These are phyloP conservation scores for Scotopteryx bipunctaria DNA, from an alignment of 2,888 invertebrate species.

Conservation along the genomic window DNA sequence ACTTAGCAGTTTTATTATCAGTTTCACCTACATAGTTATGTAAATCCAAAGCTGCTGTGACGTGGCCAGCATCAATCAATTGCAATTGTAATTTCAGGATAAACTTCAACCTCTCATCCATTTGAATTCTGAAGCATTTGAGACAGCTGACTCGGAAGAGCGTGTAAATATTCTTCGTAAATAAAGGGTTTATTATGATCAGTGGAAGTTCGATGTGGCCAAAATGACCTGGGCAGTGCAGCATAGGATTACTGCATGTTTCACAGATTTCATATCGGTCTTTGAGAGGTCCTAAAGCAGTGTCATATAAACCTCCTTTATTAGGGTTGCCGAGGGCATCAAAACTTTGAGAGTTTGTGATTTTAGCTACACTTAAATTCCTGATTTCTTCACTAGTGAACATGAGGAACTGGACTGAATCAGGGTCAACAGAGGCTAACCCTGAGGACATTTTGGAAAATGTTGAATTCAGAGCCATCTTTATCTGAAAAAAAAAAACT, in stretches of 20 bases:
- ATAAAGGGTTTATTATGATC: slow-evolving; percentile 95
- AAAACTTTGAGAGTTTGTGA: slow-evolving; percentile 90
- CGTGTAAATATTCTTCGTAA: slow-evolving; percentile 88
- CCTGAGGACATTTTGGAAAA: slow-evolving; percentile 57
- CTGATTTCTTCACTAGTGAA: slow-evolving; percentile 90
- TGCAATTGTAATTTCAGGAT: slow-evolving; percentile 87
- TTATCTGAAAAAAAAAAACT: slow-evolving; percentile 37
- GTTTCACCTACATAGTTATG: slow-evolving; percentile 70
- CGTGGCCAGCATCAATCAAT: slow-evolving; percentile 88
- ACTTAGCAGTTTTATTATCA: slow-evolving; percentile 62
- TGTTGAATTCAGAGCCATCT: slow-evolving; percentile 61
- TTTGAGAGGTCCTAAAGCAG: slow-evolving; percentile 87
- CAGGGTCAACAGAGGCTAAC: slow-evolving; percentile 67
- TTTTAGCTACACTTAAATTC: slow-evolving; percentile 91
- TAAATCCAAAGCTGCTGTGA: slow-evolving; percentile 88
- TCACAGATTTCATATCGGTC: slow-evolving; percentile 88
- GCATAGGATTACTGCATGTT: slow-evolving; percentile 88
- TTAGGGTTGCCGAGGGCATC: slow-evolving; percentile 92
- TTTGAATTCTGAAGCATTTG: slow-evolving; percentile 87
- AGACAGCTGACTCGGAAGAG: slow-evolving; percentile 88
- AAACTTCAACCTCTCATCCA: slow-evolving; percentile 74
- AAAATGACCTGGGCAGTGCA: slow-evolving; percentile 94
- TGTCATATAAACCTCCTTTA: slow-evolving; percentile 95
- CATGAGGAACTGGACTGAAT: slow-evolving; percentile 85
- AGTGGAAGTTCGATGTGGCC: slow-evolving; percentile 96